A percentile compares a stretch with the other conserved stretches of the same genome.
Conservation (phyloP, 2,888 invertebrate species). For the Mylabris sibirica region DNA sequence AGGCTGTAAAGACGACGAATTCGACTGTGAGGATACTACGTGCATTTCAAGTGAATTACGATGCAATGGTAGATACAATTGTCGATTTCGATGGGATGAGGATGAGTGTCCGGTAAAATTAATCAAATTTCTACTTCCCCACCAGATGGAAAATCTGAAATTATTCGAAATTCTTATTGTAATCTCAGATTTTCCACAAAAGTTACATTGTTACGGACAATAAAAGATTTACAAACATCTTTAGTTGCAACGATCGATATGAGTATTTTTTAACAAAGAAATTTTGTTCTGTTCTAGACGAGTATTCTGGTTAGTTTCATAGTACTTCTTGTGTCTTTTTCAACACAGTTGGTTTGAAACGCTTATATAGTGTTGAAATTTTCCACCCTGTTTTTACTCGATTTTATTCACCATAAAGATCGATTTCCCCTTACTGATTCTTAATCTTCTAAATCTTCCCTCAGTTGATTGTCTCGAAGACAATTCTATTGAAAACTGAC, state of each 20-base stretch:
- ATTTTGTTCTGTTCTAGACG: conserved; percentile 30
- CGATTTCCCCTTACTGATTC: not conserved
- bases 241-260: not conserved
- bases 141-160: not conserved
- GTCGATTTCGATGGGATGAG: conserved; percentile 85
- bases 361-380: conserved; percentile 9
- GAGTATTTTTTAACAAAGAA: not conserved
- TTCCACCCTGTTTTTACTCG: not conserved
- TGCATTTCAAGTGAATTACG: conserved; percentile 76
- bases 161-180: not conserved
- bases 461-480: not conserved
- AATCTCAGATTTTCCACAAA: conserved; percentile 1
- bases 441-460: not conserved
- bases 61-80: conserved; percentile 81
- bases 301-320: conserved; percentile 27
- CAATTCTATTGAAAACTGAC: conserved; percentile 10
- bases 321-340: conserved; percentile 4
- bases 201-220: not conserved
- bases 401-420: not conserved
- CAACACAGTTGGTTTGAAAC: conserved; percentile 26
- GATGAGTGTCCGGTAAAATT: conserved; percentile 65
- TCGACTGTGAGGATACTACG: conserved; percentile 86
- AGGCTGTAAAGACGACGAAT: conserved; percentile 69
- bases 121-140: too few relatives aligned
- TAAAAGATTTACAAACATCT: not conserved